phyloP scores from a whole-genome alignment of 2,797 vertebrate species.

The Muscicapa striata region DNA sequence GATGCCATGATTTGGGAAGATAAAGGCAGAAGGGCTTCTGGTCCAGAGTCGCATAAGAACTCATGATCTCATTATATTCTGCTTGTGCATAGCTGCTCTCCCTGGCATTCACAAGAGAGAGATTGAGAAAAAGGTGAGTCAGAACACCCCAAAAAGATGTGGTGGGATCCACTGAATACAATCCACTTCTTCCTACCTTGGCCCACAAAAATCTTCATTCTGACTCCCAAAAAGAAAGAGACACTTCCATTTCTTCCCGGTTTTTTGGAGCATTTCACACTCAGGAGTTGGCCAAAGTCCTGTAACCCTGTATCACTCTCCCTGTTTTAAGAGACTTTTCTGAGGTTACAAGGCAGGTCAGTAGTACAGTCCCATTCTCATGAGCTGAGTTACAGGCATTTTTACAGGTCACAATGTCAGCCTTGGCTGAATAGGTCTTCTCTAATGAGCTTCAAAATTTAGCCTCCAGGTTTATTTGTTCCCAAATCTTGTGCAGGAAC shows the following conservation, averaged over 20 bases:
- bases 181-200: neutral
- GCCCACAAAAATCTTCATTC: neutral
- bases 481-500: neutral
- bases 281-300: neutral
- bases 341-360: neutral
- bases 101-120: conserved; percentile 1
- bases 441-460: neutral
- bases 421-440: neutral
- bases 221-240: neutral
- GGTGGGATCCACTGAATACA: neutral
- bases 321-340: neutral
- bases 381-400: neutral
- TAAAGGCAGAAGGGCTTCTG: neutral
- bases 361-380: neutral
- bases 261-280: neutral
- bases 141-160: neutral
- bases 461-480: neutral
- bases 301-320: neutral
- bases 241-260: neutral
- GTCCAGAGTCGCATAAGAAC: neutral
- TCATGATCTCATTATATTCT: neutral
- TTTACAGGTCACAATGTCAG: neutral
- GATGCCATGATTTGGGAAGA: neutral
- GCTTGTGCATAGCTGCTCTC: conserved; percentile 14
- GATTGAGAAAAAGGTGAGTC: neutral